phyloP scores from a whole-genome alignment of 2,888 invertebrate genomes.

The Acanthosepion lycidas region DNA sequence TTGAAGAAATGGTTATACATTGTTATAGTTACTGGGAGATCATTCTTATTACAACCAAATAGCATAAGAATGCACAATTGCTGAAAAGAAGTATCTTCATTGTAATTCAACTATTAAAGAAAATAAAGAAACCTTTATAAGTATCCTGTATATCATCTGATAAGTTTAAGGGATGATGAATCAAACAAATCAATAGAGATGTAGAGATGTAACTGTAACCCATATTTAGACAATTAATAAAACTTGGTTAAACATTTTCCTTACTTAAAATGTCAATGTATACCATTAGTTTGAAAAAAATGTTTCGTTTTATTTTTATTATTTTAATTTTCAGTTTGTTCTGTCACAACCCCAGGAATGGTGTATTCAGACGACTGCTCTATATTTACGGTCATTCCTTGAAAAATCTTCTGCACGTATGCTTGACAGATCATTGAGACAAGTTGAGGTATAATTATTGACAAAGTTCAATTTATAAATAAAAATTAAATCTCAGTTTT shows the following conservation, averaged over 20 bases:
- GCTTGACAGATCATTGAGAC: slow-evolving; percentile 90
- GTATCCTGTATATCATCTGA: no score
- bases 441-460: slow-evolving; percentile 81
- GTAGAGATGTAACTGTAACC: rapidly evolving
- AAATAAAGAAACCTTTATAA: neutral
- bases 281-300: neutral
- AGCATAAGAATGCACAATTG: no score
- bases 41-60: no score
- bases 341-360: slow-evolving; percentile 83
- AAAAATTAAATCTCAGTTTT: neutral
- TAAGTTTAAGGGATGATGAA: neutral
- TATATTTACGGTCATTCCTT: slow-evolving; percentile 84
- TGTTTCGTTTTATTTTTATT: slow-evolving; percentile 41
- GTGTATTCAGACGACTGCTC: slow-evolving; percentile 83
- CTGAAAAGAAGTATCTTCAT: no score
- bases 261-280: no score
- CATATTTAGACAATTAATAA: neutral
- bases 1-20: no score
- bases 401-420: slow-evolving; percentile 87
- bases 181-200: neutral
- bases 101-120: neutral
- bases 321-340: slow-evolving; percentile 74
- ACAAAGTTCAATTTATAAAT: neutral
- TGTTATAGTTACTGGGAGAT: no score
- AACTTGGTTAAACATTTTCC: neutral